These are phyloP conservation scores for Onychomys arenicola DNA, from an alignment of 2,797 vertebrate species.

Conservation along the genomic window DNA sequence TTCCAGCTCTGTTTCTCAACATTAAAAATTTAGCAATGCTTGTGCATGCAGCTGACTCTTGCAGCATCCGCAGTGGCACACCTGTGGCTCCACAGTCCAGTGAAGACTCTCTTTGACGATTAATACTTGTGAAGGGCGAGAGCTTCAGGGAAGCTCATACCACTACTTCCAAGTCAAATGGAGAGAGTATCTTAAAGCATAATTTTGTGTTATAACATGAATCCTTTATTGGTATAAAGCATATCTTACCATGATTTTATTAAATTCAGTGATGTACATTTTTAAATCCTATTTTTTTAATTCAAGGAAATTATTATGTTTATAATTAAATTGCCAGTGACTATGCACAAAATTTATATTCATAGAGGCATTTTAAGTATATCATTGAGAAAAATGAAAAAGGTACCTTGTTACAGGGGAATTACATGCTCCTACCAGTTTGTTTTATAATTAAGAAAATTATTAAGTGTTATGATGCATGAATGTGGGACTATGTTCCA, in stretches of 20 bases:
- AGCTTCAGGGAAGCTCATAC: neutral
- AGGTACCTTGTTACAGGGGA: neutral
- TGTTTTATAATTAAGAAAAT: neutral
- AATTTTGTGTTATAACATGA: neutral
- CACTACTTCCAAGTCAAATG: neutral
- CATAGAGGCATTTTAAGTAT: neutral
- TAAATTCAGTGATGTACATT: neutral
- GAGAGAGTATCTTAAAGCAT: neutral
- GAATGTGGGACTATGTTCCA: neutral
- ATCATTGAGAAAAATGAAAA: neutral
- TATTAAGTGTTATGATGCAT: slow-evolving; percentile 17
- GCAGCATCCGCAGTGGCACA: neutral
- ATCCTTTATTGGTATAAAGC: neutral
- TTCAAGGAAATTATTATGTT: neutral
- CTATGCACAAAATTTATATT: neutral
- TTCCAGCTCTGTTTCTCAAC: neutral
- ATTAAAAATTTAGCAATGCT: neutral
- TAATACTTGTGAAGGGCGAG: neutral
- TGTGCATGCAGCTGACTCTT: neutral
- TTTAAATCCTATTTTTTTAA: slow-evolving; percentile 1
- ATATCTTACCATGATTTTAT: neutral
- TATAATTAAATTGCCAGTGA: neutral
- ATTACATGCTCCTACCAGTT: neutral
- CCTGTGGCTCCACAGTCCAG: neutral
- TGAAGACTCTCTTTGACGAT: neutral